Conservation (phyloP, 2,797 vertebrate genomes). For the Danio aesculapii region DNA sequence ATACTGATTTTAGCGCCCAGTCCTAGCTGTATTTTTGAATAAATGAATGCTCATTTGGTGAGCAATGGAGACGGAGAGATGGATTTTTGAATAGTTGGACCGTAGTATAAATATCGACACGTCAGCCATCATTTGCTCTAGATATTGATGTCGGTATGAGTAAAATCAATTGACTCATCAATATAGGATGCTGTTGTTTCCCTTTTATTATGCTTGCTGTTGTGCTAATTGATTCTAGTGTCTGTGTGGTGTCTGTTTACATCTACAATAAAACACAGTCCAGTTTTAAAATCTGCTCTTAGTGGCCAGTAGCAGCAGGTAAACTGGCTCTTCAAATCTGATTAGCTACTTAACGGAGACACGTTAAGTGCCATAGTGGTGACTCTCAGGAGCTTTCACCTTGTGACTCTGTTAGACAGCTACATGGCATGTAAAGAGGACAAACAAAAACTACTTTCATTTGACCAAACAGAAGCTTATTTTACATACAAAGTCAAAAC, state of each 20-base stretch:
- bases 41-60: too few species aligned
- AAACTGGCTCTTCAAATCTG: slow-evolving; percentile 27
- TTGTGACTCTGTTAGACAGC: not conserved
- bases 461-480: not conserved
- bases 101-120: not conserved
- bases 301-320: not conserved
- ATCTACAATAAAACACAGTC: not conserved
- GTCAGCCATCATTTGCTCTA: not conserved
- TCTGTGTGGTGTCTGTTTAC: not conserved
- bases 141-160: not conserved
- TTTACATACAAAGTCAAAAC: too few species aligned
- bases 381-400: slow-evolving; percentile 17
- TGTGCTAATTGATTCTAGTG: not conserved
- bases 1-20: too few species aligned
- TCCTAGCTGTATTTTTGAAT: too few species aligned
- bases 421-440: slow-evolving; percentile 1
- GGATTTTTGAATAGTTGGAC: too few species aligned
- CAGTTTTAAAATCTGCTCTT: not conserved
- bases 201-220: slow-evolving; percentile 1
- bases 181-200: not conserved
- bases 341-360: slow-evolving; percentile 38
- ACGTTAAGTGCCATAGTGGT: slow-evolving; percentile 7
- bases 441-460: not conserved
- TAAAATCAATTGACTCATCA: not conserved
- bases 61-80: too few species aligned